Base-by-base conservation (phyloP, 2,113 vertebrate species). In the Spea multiplicata region DNA sequence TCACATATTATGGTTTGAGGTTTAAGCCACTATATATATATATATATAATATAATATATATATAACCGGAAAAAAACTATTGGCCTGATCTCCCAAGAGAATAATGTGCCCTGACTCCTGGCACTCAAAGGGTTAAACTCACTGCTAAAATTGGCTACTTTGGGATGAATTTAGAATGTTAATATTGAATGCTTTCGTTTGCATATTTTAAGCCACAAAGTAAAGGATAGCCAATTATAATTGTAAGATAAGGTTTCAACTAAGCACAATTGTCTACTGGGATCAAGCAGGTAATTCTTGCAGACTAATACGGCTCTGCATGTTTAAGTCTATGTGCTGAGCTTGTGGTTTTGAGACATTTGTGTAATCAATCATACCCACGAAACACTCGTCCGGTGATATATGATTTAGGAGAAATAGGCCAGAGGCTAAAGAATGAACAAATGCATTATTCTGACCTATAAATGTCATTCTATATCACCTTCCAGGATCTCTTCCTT, bases 401-500 rank as follows among this genome's bases (percentile, higher is more conserved):
- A 50, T 53, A 71, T 71, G 49, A 71, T 50, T 70, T 17, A 53
- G 49, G 69, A 53, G 49, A 71, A 71, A 52, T 71, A 71, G 69
- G 69, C 69, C 69, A 71, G 69, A 55, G 69, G 69, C 16, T 53
- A 71, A 53, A 71, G 49, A 71, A 53, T 17, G 17, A 71, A 17
- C 49, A 48, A 53, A 71, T 71, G 69, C 8, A 71, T 71, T 71
- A 71, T 55, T 10, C 50, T 71, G 69, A 7, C 69, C 69, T 71
- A 71, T 16, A 71, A 71, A 71, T 71, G 69, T 71, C 69, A 71
- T 49, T 55, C 9, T 17, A 53, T 71, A 53, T 71, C 69, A 30
- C 69, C 69, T 71, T 9, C 47, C 69, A 4, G 6, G 48, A 10
- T 8, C 49, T 71, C 8, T 53, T 4, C 5, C 12, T 59, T 44